Base-by-base conservation (phyloP, 1,140 invertebrate genomes). In the Drosophila trapezifrons region DNA sequence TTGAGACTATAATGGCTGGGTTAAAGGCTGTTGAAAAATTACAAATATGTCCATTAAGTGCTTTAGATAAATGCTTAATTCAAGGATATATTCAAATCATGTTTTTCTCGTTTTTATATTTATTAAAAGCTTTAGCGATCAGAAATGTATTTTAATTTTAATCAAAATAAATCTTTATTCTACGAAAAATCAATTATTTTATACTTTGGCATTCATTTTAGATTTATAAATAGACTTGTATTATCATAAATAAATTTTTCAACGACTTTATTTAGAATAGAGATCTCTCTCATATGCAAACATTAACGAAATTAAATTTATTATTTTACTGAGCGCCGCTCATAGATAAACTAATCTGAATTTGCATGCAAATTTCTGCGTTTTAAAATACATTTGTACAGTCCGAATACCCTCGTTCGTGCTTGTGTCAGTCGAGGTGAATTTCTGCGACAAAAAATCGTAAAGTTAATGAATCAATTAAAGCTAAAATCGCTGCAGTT, bases 381-480 rank as follows among this genome's bases (percentile, higher is more conserved):
- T 7, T 67, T 55, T 18, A 38, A 66, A 22, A 13, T 8, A 10
- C 32, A 35, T 37, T 8, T 27, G 20, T 25, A n/a, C n/a, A n/a
- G 15, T 69, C 5, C 25, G 35, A 45, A 15, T n/a, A 46, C 15
- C 15, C 10, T 5, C 58, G 10, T 7, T 20, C 2, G 22, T 8
- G 13, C 17, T 4, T 20, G 15, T 58, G 22, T 38, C 7, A 17
- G 27, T 40, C 13, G n/a, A 20, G 37, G 35, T 25, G 46, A 42
- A 40, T 52, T 73, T 42, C 45, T 59, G 51, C 47, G 47, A 22
- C 17, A 54, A 64, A 76, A 66, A 42, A 52, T 76, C 46, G 38
- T 40, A 45, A 73, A 56, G 49, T 70, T 38, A 69, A 78, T 66
- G 37, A 64, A 69, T 80, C 58, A 49, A 75, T 75, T 67, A 60